Evolutionary conservation across 2,888 invertebrate species (phyloP).

Genomic region (Plagiodera versicolora): DNA sequence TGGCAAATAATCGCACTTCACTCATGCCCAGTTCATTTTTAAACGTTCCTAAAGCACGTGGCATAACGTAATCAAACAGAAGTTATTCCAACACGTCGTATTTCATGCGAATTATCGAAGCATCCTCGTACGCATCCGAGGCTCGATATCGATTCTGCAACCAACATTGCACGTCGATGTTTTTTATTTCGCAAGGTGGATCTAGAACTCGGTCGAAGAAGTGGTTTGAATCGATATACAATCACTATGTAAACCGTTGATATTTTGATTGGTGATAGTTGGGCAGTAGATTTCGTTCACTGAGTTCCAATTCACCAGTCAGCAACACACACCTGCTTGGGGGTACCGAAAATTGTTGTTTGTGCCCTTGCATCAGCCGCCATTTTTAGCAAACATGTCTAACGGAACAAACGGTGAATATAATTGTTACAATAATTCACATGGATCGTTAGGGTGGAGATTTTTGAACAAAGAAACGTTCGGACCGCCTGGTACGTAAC

Average conservation of each 20-base stretch:
- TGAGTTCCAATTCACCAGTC: no score
- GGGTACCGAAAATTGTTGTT: background rate
- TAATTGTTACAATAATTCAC: constrained; percentile 9
- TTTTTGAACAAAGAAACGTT: constrained; percentile 46
- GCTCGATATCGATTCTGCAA: constrained; percentile 14
- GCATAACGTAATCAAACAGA: no score
- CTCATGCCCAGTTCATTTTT: no score
- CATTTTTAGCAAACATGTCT: background rate
- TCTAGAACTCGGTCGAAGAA: background rate
- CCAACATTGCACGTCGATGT: constrained; percentile 4
- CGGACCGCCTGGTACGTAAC: constrained; percentile 31
- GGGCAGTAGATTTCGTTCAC: background rate
- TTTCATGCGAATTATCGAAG: no score
- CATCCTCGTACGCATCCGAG: constrained; percentile 12
- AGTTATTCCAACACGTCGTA: no score
- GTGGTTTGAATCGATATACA: background rate
- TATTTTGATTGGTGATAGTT: background rate
- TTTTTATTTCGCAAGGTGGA: background rate
- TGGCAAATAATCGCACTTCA: no score
- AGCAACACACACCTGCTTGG: no score
- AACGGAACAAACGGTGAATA: background rate
- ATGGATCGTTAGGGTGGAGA: constrained; percentile 38
- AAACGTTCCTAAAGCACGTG: no score
- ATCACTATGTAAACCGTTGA: constrained; percentile 1
- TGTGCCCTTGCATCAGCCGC: background rate